These are phyloP conservation scores for Girardinus metallicus DNA, from an alignment of 2,797 vertebrate genomes.

Conservation along the genomic window DNA sequence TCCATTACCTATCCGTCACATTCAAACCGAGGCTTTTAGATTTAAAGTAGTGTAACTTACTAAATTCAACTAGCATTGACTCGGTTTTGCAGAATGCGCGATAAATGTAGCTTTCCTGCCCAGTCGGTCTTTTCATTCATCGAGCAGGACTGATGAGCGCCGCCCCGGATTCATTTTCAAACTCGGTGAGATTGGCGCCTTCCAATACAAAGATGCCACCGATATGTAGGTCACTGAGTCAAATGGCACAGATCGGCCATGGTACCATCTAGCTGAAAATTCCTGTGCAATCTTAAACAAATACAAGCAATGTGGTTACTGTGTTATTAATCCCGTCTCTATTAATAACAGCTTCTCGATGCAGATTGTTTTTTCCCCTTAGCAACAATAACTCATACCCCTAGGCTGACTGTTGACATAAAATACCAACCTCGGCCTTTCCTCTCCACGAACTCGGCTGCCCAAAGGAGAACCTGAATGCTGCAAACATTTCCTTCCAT, in stretches of 20 bases:
- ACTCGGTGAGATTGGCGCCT: slow-evolving; percentile 84
- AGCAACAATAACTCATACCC: slow-evolving; percentile 46
- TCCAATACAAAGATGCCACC: slow-evolving; percentile 79
- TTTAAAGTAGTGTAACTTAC: too few relatives aligned
- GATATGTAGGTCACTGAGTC: slow-evolving; percentile 83
- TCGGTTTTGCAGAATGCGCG: not conserved
- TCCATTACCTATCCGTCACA: not conserved
- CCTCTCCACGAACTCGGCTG: slow-evolving; percentile 92
- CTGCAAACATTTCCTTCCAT: slow-evolving; percentile 89
- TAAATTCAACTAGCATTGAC: not conserved
- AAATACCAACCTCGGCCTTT: slow-evolving; percentile 84
- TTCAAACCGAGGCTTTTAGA: not conserved
- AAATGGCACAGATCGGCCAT: slow-evolving; percentile 44
- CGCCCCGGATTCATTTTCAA: slow-evolving; percentile 76
- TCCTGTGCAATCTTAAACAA: not conserved
- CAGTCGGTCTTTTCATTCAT: slow-evolving; percentile 28
- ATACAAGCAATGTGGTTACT: fast-evolving
- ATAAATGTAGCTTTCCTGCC: fast-evolving
- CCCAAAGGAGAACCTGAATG: slow-evolving; percentile 93
- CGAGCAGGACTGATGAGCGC: not conserved
- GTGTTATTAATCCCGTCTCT: not conserved
- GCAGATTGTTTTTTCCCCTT: slow-evolving; percentile 45
- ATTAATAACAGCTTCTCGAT: slow-evolving; percentile 15
- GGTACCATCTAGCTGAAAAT: not conserved
- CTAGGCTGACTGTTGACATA: slow-evolving; percentile 45